A percentile compares a stretch with the other conserved stretches of the same genome.
Evolutionary conservation across 2,113 vertebrate genomes (phyloP).

Genomic region (Hippocampus zosterae): DNA sequence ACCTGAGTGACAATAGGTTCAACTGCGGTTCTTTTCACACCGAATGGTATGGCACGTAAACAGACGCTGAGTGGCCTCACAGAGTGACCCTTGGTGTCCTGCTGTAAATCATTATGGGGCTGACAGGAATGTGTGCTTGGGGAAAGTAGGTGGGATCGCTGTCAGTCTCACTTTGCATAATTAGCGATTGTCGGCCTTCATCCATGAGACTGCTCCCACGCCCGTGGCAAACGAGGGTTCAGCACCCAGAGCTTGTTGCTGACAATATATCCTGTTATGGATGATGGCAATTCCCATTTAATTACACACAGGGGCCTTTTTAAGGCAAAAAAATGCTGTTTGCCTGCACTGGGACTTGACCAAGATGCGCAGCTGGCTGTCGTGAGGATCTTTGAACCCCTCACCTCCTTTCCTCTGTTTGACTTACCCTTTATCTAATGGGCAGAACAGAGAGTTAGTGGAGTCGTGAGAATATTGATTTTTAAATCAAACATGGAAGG

Average conservation of each 20-base stretch:
- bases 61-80: constrained; percentile 29
- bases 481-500: constrained; percentile 65
- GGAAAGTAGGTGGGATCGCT: constrained; percentile 52
- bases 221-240: constrained; percentile 20
- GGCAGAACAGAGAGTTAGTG: constrained; percentile 59
- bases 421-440: constrained; percentile 57
- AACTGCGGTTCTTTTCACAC: background rate
- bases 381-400: constrained; percentile 3
- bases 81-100: constrained; percentile 45
- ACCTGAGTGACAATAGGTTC: constrained; percentile 17
- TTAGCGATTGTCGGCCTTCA: constrained; percentile 54
- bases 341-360: constrained; percentile 4
- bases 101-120: constrained; percentile 50
- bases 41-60: constrained; percentile 32
- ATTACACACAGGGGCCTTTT: background rate
- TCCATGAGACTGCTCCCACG: constrained; percentile 33
- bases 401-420: constrained; percentile 17
- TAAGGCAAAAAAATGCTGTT: background rate
- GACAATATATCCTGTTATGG: constrained; percentile 6
- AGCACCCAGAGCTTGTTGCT: constrained; percentile 12
- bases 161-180: constrained; percentile 60
- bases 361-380: constrained; percentile 1
- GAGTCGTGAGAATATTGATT: constrained; percentile 63
- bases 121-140: constrained; percentile 45
- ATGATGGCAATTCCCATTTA: background rate